Conservation (phyloP, 2,888 invertebrate genomes). For the Megalurothrips usitatus region DNA sequence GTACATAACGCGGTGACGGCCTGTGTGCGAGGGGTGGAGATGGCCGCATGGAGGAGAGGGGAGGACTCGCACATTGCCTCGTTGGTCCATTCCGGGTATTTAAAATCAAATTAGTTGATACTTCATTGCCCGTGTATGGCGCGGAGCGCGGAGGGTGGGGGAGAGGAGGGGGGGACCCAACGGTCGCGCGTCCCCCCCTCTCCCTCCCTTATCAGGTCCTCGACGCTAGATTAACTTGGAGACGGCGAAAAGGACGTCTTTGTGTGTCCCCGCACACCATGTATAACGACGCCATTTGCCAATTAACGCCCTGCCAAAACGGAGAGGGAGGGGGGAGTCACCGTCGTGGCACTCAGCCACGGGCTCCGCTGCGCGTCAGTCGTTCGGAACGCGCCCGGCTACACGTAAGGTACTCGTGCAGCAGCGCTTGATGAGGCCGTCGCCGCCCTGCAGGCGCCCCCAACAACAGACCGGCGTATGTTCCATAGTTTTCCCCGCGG, state of each 20-base stretch:
- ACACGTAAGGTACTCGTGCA: too few species aligned
- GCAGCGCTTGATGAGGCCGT: too few species aligned
- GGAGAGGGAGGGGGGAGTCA: neutral
- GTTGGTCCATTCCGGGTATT: constrained; percentile 16
- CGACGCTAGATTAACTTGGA: constrained; percentile 9
- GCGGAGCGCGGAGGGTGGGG: neutral
- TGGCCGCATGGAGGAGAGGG: neutral
- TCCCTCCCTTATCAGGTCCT: constrained; percentile 1
- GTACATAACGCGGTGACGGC: too few species aligned
- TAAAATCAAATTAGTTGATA: constrained; percentile 25
- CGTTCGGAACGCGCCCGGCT: too few species aligned
- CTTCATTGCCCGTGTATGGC: constrained; percentile 17
- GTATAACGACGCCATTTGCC: neutral
- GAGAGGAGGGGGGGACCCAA: neutral
- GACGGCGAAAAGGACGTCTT: neutral
- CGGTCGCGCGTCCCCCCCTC: neutral
- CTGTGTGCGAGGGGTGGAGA: neutral
- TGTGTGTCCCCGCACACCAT: neutral
- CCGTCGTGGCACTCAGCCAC: neutral
- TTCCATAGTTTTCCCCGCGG: too few species aligned
- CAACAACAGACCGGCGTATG: too few species aligned
- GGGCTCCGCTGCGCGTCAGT: too few species aligned
- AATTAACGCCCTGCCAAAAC: neutral
- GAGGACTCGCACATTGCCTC: neutral
- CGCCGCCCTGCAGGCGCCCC: too few species aligned